Conservation (phyloP, 2,797 vertebrate species). For the Manis crassicaudata region DNA sequence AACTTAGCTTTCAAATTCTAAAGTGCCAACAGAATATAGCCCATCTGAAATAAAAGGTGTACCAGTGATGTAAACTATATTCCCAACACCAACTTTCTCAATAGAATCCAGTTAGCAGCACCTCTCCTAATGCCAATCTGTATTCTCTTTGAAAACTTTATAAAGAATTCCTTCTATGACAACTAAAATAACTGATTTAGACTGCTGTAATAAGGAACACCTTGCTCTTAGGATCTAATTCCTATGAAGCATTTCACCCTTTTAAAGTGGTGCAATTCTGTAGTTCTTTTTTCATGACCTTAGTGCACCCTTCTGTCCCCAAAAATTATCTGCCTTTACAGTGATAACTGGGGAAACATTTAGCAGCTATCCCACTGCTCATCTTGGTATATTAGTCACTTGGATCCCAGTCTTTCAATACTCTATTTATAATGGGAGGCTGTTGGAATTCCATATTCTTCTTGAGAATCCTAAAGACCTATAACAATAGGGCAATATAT, state of each 20-base stretch:
- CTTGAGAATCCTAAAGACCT: constrained; percentile 21
- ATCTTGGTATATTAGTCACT: constrained; percentile 20
- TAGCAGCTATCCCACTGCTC: neutral
- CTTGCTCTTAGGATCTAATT: constrained; percentile 3
- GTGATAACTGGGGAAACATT: neutral
- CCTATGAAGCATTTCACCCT: constrained; percentile 3
- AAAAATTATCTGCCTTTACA: neutral
- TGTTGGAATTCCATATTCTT: constrained; percentile 8
- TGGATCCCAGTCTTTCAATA: neutral
- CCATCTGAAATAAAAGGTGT: constrained; percentile 52
- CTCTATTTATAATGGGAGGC: neutral
- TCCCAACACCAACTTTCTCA: constrained; percentile 27
- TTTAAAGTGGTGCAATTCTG: neutral
- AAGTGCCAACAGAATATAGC: constrained; percentile 52
- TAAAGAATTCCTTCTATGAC: neutral
- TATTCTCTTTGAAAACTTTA: neutral
- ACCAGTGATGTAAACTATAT: constrained; percentile 25
- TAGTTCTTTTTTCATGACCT: neutral
- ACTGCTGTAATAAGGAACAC: neutral
- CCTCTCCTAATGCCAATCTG: neutral
- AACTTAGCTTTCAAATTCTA: constrained; percentile 53
- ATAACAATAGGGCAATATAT: neutral
- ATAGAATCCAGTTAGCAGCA: constrained; percentile 29
- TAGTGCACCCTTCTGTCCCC: neutral
- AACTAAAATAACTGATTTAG: constrained; percentile 9